Evolutionary conservation across 1,140 invertebrate genomes (phyloP), one percentile per base, ranked within the genome.

Genomic region (Procambarus clarkii): DNA sequence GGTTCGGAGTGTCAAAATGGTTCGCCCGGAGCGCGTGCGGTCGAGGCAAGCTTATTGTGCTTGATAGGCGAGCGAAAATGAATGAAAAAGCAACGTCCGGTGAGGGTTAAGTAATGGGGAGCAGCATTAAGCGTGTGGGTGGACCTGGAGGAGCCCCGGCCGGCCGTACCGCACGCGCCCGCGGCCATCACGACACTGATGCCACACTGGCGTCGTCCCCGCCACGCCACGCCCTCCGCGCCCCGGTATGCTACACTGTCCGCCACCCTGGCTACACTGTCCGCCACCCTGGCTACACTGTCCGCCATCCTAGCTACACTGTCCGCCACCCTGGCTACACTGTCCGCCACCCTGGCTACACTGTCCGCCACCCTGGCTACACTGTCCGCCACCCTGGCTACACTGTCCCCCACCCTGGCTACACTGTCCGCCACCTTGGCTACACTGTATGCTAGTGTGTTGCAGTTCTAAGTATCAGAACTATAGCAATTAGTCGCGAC

Each of bases 111-210:
- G 45, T 83, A 83, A 83, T 64, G 45, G 81, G 18, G 81, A 69
- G 58, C 81, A 83, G 34, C 81, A 69, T 83, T 83, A 69, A 83
- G 81, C n/a, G 34, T 34, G 21, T 15, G 58, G 81, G 81, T 21
- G 81, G 15, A 74, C 34, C 69, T 74, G 69, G 69, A 74, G n/a
- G 34, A 74, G 81, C 46, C 45, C 18, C 18, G 81, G 44, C 81
- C 60, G 50, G 50, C 50, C n/a, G 81, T 83, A 83, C 81, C 58
- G 81, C 81, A 83, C 81, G 60, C 81, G 81, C 81, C 81, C 81
- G 34, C 58, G 81, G 81, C 81, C 81, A 83, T 83, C 81, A 83
- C 81, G 81, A 83, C 81, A 60, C 44, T 64, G 69, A 34, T 74
- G 80, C 80, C 80, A 82, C 80, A 82, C 24, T 34, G 45, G 24